A percentile compares a stretch with the other conserved stretches of the same genome.
Evolutionary conservation across 30 jellyfish, hydroid and myxozoan species (phyloP).

Genomic region (Mastigias papua): DNA sequence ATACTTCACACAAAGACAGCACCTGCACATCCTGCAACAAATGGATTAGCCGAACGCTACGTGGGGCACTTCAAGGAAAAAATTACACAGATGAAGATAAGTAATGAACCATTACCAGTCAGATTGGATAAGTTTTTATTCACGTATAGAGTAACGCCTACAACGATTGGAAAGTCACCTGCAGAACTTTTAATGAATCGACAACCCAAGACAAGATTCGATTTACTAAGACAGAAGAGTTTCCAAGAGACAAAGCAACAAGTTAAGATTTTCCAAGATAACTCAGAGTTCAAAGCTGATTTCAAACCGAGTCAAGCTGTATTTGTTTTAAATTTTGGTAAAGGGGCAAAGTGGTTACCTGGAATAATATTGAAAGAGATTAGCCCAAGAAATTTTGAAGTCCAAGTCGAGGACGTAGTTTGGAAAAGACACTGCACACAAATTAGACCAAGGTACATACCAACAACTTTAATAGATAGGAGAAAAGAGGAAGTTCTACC

Average conservation of each 20-base stretch:
- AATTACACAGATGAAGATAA: conserved; percentile 20
- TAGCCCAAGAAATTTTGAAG: conserved; percentile 24
- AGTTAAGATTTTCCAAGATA: conserved; percentile 6
- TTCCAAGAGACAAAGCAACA: conserved; percentile 26
- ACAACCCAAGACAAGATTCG: conserved; percentile 34
- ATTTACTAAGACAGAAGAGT: conserved; percentile 15
- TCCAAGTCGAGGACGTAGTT: conserved; percentile 4
- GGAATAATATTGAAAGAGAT: conserved; percentile 8
- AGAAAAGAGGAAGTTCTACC: conserved; percentile 26
- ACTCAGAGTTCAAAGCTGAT: conserved; percentile 33
- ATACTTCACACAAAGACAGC: conserved; percentile 65
- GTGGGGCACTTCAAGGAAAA: conserved; percentile 43
- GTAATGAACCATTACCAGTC: conserved; percentile 24
- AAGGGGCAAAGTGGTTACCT: conserved; percentile 31
- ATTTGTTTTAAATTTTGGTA: conserved; percentile 5
- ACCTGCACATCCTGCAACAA: conserved; percentile 76
- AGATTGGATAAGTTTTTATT: conserved; percentile 20
- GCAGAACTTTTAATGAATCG: conserved; percentile 41
- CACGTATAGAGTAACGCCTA: conserved; percentile 35
- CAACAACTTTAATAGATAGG: conserved; percentile 10
- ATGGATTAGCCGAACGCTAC: conserved; percentile 68
- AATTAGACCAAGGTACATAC: neutral
- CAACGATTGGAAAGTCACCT: conserved; percentile 53
- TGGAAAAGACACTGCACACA: conserved; percentile 15
- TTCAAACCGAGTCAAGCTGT: conserved; percentile 25